These are phyloP conservation scores for Hydrozoanthus gracilis DNA, from an alignment of 92 coral and sea anemone species.

Conservation along the genomic window DNA sequence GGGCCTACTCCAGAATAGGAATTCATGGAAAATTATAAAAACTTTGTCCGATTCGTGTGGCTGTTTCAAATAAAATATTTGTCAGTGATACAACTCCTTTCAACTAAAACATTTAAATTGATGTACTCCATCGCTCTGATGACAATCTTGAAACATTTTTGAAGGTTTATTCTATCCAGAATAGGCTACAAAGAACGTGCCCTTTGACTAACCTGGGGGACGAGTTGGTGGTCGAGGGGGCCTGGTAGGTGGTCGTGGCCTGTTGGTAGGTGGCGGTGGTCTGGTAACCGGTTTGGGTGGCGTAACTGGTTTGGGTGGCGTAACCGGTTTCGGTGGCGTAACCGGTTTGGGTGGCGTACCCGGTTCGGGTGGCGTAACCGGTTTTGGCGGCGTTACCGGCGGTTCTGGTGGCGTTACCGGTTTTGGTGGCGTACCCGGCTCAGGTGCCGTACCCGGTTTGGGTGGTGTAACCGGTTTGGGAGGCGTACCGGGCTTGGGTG, in stretches of 20 bases:
- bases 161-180: background rate
- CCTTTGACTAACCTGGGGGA: constrained; percentile 9
- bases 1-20: no score
- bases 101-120: no score
- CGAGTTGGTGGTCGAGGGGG: constrained; percentile 46
- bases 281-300: constrained; percentile 70
- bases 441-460: constrained; percentile 44
- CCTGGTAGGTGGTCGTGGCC: constrained; percentile 43
- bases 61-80: no score
- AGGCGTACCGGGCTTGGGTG: constrained; percentile 52
- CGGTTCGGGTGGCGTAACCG: constrained; percentile 52
- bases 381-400: constrained; percentile 43
- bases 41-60: no score
- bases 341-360: constrained; percentile 64
- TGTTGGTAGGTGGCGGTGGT: constrained; percentile 53
- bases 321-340: constrained; percentile 49
- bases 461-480: constrained; percentile 50
- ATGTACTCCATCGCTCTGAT: background rate
- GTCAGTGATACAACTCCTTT: no score
- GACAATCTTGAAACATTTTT: background rate
- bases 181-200: background rate
- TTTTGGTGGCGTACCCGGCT: constrained; percentile 61
- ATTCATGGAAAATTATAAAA: no score
- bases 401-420: constrained; percentile 57
- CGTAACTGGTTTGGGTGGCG: constrained; percentile 52